Evolutionary conservation across 2,113 vertebrate genomes (phyloP).

Genomic region (Peromyscus maniculatus): DNA sequence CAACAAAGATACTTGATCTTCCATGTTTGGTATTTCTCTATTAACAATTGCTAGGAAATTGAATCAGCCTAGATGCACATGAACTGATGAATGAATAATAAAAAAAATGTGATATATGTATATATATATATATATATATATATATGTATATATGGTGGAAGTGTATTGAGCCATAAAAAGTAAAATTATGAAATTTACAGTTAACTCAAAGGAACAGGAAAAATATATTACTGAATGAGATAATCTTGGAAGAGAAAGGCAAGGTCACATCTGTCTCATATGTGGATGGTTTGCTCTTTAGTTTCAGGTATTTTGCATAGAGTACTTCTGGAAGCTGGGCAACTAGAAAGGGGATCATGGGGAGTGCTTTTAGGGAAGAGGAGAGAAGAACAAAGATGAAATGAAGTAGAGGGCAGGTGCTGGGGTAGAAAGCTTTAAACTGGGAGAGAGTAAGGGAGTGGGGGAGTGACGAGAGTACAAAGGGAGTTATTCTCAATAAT

Average conservation of each 20-base stretch:
- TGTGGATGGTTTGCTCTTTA: neutral
- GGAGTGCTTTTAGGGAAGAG: neutral
- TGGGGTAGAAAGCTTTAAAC: neutral
- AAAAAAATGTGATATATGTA: neutral
- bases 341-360: neutral
- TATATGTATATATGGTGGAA: neutral
- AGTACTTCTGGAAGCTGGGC: neutral
- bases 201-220: neutral
- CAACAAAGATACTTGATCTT: neutral
- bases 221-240: neutral
- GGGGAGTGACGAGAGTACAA: rapidly evolving
- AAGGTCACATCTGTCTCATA: neutral
- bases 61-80: neutral
- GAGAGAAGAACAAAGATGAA: no score
- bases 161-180: neutral
- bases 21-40: neutral
- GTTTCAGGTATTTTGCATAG: neutral
- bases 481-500: no score
- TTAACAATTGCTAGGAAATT: neutral
- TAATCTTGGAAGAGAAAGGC: neutral
- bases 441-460: neutral
- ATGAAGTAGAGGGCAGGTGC: neutral
- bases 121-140: neutral
- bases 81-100: neutral
- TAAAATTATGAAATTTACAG: neutral